Evolutionary conservation across 2,113 vertebrate species (phyloP).

Genomic region (Speoplatyrhinus poulsoni): DNA sequence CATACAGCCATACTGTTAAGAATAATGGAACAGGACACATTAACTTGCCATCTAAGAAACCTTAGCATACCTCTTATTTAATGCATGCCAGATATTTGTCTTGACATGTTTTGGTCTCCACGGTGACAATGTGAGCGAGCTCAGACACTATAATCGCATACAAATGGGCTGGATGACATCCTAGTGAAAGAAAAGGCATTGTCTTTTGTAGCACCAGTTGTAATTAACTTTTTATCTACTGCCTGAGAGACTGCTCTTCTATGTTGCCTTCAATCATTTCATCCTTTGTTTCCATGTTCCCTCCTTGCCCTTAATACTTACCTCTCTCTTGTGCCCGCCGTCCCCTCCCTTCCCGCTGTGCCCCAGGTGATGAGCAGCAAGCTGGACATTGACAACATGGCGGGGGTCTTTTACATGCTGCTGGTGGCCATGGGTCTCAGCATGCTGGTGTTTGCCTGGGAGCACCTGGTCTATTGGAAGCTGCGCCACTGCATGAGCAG

Average conservation of each 20-base stretch:
- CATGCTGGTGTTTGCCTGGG: slow-evolving; percentile 88
- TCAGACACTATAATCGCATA: too few relatives aligned
- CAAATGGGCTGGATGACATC: too few relatives aligned
- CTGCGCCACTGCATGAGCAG: slow-evolving; percentile 83
- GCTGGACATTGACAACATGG: slow-evolving; percentile 92
- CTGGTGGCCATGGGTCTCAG: slow-evolving; percentile 91
- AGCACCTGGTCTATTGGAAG: slow-evolving; percentile 89
- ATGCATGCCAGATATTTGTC: too few relatives aligned
- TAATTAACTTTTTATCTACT: slow-evolving; percentile 43
- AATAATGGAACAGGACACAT: too few relatives aligned
- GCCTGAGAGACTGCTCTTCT: slow-evolving; percentile 38
- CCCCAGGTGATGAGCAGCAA: slow-evolving; percentile 90
- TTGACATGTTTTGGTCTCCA: too few relatives aligned
- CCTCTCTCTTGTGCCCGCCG: not conserved
- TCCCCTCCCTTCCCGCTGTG: slow-evolving; percentile 1
- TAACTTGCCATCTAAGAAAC: too few relatives aligned
- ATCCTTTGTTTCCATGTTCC: not conserved
- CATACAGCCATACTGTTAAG: too few relatives aligned
- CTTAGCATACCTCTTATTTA: too few relatives aligned
- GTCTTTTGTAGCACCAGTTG: slow-evolving; percentile 15
- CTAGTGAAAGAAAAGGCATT: slow-evolving; percentile 13
- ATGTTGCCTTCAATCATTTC: not conserved
- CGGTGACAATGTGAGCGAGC: too few relatives aligned
- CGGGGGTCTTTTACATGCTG: slow-evolving; percentile 90
- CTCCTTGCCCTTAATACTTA: not conserved